Evolutionary conservation across 1,140 invertebrate species (phyloP).

Genomic region (Helicoverpa zea): DNA sequence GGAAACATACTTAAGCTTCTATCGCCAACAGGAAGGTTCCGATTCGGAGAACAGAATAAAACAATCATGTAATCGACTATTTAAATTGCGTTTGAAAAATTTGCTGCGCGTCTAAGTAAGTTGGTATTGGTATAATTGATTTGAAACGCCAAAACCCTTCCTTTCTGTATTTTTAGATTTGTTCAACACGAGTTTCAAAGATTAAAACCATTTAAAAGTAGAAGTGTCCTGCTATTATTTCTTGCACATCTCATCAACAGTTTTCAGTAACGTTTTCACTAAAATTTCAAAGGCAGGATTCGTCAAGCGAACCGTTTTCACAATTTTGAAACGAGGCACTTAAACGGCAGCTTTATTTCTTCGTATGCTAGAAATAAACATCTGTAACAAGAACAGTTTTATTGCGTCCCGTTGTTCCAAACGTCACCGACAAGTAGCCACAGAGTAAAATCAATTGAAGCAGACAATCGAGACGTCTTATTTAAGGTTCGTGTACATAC

Average conservation of each 20-base stretch:
- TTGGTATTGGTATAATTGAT: too few species aligned
- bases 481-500: constrained; percentile 3
- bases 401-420: not conserved
- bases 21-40: not conserved
- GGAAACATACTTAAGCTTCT: not conserved
- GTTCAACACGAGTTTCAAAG: too few species aligned
- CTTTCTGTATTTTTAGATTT: too few species aligned
- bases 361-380: constrained; percentile 27
- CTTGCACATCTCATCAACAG: not conserved
- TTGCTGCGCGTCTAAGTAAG: too few species aligned
- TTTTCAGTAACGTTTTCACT: not conserved
- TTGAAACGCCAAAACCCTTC: too few species aligned
- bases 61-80: not conserved
- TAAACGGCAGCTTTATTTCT: constrained; percentile 16
- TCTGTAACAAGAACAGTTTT: constrained; percentile 25
- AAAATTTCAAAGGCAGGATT: not conserved
- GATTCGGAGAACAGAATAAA: not conserved
- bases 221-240: not conserved
- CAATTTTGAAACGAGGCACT: constrained; percentile 1
- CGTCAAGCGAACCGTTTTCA: constrained; percentile 7
- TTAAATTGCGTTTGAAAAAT: too few species aligned
- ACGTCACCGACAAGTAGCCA: not conserved
- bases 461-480: constrained; percentile 13
- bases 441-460: constrained; percentile 1
- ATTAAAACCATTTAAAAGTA: not conserved